Conservation (phyloP, 2,113 vertebrate genomes). For the Cavia porcellus region DNA sequence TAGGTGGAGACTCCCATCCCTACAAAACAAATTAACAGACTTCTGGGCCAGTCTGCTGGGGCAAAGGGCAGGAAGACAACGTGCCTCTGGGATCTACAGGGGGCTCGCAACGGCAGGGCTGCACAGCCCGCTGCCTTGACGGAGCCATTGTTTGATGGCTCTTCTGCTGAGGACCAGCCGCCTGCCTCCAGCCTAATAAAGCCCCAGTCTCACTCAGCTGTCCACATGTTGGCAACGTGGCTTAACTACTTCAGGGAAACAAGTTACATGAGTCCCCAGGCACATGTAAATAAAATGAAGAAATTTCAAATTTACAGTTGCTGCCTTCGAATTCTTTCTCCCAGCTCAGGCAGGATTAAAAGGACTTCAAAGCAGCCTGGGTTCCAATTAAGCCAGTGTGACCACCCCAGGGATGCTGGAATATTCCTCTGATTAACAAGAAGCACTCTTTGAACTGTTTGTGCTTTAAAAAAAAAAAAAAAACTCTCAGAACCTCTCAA, state of each 20-base stretch:
- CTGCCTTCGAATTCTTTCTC: slow-evolving; percentile 84
- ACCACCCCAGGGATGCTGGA: slow-evolving; percentile 86
- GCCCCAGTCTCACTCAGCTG: slow-evolving; percentile 59
- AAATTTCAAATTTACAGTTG: slow-evolving; percentile 84
- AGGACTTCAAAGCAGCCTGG: slow-evolving; percentile 89
- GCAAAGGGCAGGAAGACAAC: neutral
- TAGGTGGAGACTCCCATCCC: neutral
- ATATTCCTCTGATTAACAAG: slow-evolving; percentile 89
- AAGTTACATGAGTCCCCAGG: slow-evolving; percentile 84
- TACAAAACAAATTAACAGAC: neutral
- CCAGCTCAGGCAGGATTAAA: slow-evolving; percentile 88
- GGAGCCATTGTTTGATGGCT: neutral
- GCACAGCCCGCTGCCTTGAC: neutral
- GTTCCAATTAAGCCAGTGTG: slow-evolving; percentile 89
- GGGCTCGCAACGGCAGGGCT: neutral
- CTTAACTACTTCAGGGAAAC: slow-evolving; percentile 76
- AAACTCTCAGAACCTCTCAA: slow-evolving; percentile 85
- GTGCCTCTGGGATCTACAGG: neutral
- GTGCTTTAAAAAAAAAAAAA: slow-evolving; percentile 79
- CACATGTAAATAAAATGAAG: slow-evolving; percentile 90
- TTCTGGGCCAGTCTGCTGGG: fast-evolving
- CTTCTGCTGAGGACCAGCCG: neutral
- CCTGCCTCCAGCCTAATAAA: neutral
- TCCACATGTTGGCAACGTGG: slow-evolving; percentile 75
- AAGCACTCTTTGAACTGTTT: slow-evolving; percentile 89